A percentile compares a stretch with the other conserved stretches of the same genome.
These are phyloP conservation scores for Neocloeon triangulifer DNA, from an alignment of 1,140 invertebrate genomes.

Conservation along the genomic window DNA sequence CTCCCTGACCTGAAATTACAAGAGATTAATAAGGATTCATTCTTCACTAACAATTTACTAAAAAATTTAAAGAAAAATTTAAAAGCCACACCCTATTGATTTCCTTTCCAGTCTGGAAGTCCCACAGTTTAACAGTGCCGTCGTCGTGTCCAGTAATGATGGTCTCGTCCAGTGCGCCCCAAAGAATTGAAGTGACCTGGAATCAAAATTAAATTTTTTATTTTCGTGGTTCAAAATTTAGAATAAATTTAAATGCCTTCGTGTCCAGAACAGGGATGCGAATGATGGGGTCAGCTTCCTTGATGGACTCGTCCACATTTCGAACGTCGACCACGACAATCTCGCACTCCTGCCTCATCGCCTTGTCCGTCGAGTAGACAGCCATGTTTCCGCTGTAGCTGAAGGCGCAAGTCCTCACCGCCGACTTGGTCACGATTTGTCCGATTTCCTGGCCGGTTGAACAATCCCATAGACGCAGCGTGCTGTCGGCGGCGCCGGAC, in stretches of 20 bases:
- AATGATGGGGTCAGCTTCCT: slow-evolving; percentile 9
- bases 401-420: slow-evolving; percentile 77
- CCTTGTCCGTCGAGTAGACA: slow-evolving; percentile 80
- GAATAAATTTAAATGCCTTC: too few relatives aligned
- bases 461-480: slow-evolving; percentile 71
- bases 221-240: slow-evolving; percentile 5
- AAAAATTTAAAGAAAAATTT: slow-evolving; percentile 2
- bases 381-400: slow-evolving; percentile 83
- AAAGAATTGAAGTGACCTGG: slow-evolving; percentile 79
- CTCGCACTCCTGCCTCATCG: slow-evolving; percentile 74
- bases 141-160: slow-evolving; percentile 88
- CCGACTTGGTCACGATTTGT: slow-evolving; percentile 56
- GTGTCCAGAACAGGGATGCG: slow-evolving; percentile 7
- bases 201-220: too few relatives aligned
- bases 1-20: slow-evolving; percentile 33
- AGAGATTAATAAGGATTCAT: slow-evolving; percentile 1
- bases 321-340: slow-evolving; percentile 65
- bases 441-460: slow-evolving; percentile 45
- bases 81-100: slow-evolving; percentile 33
- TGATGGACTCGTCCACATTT: slow-evolving; percentile 34
- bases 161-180: slow-evolving; percentile 78
- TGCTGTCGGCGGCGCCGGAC: slow-evolving; percentile 85
- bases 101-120: too few relatives aligned
- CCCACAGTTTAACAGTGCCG: slow-evolving; percentile 79
- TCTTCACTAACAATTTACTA: slow-evolving; percentile 3